Evolutionary conservation across 2,113 vertebrate genomes (phyloP).

Genomic region (Cairina moschata): DNA sequence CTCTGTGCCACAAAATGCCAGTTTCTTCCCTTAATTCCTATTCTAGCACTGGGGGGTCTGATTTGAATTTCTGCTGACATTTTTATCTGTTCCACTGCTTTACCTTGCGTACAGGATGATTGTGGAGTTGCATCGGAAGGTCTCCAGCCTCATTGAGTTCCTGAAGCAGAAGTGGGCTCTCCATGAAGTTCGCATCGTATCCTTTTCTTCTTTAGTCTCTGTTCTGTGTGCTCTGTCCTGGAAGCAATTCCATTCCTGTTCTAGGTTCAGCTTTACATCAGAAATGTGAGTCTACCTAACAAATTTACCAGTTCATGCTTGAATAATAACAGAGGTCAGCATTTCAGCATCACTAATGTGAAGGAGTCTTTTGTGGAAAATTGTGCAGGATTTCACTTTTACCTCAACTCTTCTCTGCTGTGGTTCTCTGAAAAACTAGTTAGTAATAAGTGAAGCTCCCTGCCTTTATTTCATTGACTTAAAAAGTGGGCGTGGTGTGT

Average conservation of each 20-base stretch:
- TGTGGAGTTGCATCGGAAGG: conserved; percentile 96
- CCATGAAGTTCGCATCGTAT: conserved; percentile 96
- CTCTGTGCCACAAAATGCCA: not conserved
- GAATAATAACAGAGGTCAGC: not conserved
- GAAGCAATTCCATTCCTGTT: not conserved
- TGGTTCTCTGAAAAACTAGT: not conserved
- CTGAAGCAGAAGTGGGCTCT: conserved; percentile 97
- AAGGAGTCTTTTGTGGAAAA: not conserved
- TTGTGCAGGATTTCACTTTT: not conserved
- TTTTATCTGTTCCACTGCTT: not conserved
- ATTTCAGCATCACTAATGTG: not conserved
- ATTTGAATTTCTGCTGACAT: not conserved
- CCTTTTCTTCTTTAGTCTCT: conserved; percentile 71
- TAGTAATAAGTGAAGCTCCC: not conserved
- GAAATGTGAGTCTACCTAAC: not conserved
- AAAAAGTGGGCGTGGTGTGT: not conserved
- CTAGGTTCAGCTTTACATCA: not conserved
- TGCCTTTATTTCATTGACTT: not conserved
- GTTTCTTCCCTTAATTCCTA: not conserved
- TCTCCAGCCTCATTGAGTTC: conserved; percentile 97
- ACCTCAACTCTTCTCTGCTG: not conserved
- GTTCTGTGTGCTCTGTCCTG: not conserved
- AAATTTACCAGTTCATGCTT: not conserved
- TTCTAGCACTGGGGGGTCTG: not conserved
- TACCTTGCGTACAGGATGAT: conserved; percentile 86